These are phyloP conservation scores for Pluvialis apricaria DNA, from an alignment of 2,113 vertebrate genomes.

Conservation along the genomic window DNA sequence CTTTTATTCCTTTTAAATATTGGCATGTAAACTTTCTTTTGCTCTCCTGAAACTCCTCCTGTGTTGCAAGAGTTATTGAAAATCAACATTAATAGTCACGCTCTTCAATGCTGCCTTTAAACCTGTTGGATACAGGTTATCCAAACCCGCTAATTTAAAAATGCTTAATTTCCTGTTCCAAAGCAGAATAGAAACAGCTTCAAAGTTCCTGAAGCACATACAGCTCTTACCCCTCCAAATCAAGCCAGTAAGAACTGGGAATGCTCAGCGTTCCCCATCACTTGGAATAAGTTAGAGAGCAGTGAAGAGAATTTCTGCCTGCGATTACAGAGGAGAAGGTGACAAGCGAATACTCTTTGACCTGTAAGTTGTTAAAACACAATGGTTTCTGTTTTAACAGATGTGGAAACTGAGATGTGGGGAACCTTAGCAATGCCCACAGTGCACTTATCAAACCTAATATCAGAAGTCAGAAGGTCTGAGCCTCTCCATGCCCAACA, in stretches of 20 bases:
- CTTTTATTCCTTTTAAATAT: neutral
- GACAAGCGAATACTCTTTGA: neutral
- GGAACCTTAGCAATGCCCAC: neutral
- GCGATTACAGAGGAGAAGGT: neutral
- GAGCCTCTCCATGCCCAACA: neutral
- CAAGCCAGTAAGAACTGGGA: neutral
- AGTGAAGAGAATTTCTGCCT: neutral
- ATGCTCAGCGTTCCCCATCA: neutral
- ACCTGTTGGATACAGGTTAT: neutral
- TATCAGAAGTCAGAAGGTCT: neutral
- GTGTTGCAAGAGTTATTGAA: neutral
- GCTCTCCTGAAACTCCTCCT: neutral
- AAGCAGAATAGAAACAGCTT: neutral
- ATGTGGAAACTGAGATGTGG: neutral
- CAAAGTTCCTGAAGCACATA: neutral
- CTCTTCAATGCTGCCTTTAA: neutral
- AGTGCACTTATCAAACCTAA: neutral
- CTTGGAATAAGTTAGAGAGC: neutral
- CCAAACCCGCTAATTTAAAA: neutral
- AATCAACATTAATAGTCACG: neutral
- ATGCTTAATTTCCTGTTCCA: neutral
- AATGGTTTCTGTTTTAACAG: neutral
- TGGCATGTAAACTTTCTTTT: neutral
- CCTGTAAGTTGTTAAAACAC: neutral
- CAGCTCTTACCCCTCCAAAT: neutral